Evolutionary conservation across 2,797 vertebrate species (phyloP).

Genomic region (Sandelia bainsii): DNA sequence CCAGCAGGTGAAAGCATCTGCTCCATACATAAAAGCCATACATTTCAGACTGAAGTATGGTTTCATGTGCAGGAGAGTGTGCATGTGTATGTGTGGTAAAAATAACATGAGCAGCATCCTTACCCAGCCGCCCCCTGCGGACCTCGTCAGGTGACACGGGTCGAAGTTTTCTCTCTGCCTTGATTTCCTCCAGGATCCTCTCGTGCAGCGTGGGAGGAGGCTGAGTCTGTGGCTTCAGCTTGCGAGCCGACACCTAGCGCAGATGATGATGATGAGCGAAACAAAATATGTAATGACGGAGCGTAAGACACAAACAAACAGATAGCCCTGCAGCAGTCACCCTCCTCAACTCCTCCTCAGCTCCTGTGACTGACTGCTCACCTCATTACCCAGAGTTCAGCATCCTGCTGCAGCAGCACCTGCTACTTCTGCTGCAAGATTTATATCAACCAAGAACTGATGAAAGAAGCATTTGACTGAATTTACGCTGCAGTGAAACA

Average conservation of each 20-base stretch:
- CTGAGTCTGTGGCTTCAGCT: constrained; percentile 93
- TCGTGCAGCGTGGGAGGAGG: constrained; percentile 94
- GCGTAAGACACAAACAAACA: constrained; percentile 4
- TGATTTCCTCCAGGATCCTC: constrained; percentile 95
- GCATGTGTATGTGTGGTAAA: neutral
- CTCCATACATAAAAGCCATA: constrained; percentile 32
- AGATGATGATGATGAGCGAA: constrained; percentile 8
- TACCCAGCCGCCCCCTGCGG: constrained; percentile 90
- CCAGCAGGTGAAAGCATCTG: constrained; percentile 28
- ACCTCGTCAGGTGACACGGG: constrained; percentile 93
- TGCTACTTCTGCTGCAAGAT: constrained; percentile 4
- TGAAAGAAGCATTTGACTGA: constrained; percentile 12
- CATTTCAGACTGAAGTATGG: constrained; percentile 43
- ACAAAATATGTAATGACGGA: neutral
- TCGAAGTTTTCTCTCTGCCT: constrained; percentile 94
- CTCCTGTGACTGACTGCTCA: constrained; percentile 17
- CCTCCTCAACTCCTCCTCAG: neutral
- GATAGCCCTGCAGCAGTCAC: neutral
- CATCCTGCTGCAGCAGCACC: constrained; percentile 21
- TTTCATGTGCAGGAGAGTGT: constrained; percentile 11
- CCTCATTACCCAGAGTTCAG: constrained; percentile 6
- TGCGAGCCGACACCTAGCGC: constrained; percentile 91
- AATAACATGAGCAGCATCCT: constrained; percentile 52
- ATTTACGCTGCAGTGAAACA: neutral
- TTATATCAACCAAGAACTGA: constrained; percentile 22